Evolutionary conservation across 2,113 vertebrate genomes (phyloP), one percentile per base, ranked within the genome.

Genomic region (Pyrgilauda ruficollis): DNA sequence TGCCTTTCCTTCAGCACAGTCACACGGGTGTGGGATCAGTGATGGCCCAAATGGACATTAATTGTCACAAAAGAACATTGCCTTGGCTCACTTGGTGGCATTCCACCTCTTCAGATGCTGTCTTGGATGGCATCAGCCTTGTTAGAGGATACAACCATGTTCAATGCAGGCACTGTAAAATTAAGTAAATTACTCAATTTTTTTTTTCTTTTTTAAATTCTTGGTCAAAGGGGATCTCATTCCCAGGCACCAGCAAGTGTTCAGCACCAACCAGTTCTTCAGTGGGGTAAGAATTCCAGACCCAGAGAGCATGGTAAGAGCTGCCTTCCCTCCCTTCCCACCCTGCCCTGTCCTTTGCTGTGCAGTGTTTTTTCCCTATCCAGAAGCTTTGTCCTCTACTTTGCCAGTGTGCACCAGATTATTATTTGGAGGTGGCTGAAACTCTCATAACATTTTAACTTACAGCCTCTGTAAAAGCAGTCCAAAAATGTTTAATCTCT

Each of bases 261-360:
- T 99, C 97, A 99, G 98, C 97, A 98, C 93, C 70, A 99, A 99
- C 98, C 99, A 99, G 95, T 99, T 99, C 97, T 99, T 99, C 98
- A 98, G 98, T 9, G 99, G 99, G 15, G 98, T 99, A 31, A 98
- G 98, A 93, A 99, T 99, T 95, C 99, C 99, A 11, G 99, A 99
- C 93, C 98, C 99, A 2, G 98, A 98, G 58, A 98, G 98, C 89
- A 98, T 97, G 99, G 99, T 99, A 95, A 98, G 98, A 96, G 61
- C 79, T 46, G 35, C 66, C 7, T 63, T 69, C 53, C 28, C 44
- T 93, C 1, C 0, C 15, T 82, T 47, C 41, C 58, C 72, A 46
- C 37, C 63, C 69, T 30, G 26, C 26, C 53, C 75, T 76, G 37
- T n/a, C n/a, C n/a, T n/a, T 70, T 33, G 22, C 44, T 52, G 28